Percentiles rank a stretch among this genome's conserved stretches.
Conservation (phyloP, 2,113 vertebrate genomes). For the Potamarius usumacintae region DNA sequence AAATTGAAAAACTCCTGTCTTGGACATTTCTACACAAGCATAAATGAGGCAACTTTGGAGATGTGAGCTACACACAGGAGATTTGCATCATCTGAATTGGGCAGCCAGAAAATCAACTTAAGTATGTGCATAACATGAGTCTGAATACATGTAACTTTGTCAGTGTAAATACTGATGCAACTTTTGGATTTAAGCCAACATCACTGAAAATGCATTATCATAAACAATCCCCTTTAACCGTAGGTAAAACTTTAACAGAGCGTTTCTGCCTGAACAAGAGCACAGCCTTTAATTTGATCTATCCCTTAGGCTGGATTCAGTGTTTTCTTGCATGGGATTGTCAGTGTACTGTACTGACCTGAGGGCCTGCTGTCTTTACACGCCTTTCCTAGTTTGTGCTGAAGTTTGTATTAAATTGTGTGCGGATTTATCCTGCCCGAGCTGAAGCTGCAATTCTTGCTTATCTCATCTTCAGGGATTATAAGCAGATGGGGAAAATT, state of each 20-base stretch:
- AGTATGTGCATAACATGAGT: not conserved
- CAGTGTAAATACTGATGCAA: too few relatives aligned
- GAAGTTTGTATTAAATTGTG: conserved; percentile 34
- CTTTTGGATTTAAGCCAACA: not conserved
- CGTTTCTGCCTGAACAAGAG: not conserved
- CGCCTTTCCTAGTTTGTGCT: conserved; percentile 16
- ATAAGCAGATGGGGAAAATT: conserved; percentile 31
- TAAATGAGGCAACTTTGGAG: not conserved
- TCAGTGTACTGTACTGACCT: conserved; percentile 26
- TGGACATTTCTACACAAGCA: not conserved
- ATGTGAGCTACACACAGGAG: not conserved
- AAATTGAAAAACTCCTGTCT: not conserved
- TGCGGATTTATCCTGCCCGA: conserved; percentile 12
- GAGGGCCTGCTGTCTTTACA: conserved; percentile 13
- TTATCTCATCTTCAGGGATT: conserved; percentile 34
- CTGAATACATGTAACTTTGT: not conserved
- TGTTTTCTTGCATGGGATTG: conserved; percentile 12
- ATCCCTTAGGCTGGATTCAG: not conserved
- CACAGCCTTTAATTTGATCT: not conserved
- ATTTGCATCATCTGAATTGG: not conserved
- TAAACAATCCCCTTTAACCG: not conserved
- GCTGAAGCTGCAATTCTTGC: conserved; percentile 22
- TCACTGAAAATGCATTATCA: not conserved
- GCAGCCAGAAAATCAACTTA: not conserved
- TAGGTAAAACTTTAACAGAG: not conserved